A percentile compares a stretch with the other conserved stretches of the same genome.
phyloP scores from a whole-genome alignment of 2,113 vertebrate species.

The Silurus glanis region DNA sequence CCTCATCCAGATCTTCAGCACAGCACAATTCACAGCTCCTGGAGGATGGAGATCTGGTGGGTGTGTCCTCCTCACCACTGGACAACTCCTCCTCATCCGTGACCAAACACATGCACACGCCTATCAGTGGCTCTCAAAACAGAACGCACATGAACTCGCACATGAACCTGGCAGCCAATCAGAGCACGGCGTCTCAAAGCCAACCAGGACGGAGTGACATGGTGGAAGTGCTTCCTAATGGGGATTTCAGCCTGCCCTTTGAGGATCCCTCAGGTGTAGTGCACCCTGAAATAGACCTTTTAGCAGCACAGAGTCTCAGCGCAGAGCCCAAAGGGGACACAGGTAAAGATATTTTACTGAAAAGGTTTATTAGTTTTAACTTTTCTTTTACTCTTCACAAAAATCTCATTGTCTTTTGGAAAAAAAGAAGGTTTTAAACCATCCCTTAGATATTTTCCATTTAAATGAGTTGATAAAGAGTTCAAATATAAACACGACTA shows the following conservation, averaged over 20 bases:
- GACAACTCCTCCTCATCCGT: slow-evolving; percentile 25
- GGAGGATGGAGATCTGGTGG: slow-evolving; percentile 69
- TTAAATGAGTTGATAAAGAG: too few species aligned
- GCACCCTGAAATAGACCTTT: slow-evolving; percentile 79
- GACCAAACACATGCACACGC: slow-evolving; percentile 29
- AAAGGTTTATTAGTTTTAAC: not conserved
- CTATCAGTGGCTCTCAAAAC: slow-evolving; percentile 32
- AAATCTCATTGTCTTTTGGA: not conserved
- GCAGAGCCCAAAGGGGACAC: slow-evolving; percentile 71
- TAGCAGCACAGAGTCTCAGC: slow-evolving; percentile 65
- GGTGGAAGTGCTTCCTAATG: slow-evolving; percentile 64
- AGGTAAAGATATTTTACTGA: slow-evolving; percentile 70
- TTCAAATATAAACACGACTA: too few species aligned
- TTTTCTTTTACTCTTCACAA: not conserved
- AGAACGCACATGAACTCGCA: slow-evolving; percentile 52
- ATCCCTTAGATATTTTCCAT: not conserved
- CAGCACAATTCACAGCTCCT: slow-evolving; percentile 61
- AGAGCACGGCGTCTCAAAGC: slow-evolving; percentile 74
- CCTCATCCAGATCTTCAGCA: slow-evolving; percentile 53
- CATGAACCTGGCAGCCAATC: slow-evolving; percentile 67
- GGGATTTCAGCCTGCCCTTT: slow-evolving; percentile 67
- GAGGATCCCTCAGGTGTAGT: slow-evolving; percentile 68
- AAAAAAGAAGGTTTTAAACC: not conserved
- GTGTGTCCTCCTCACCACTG: slow-evolving; percentile 64
- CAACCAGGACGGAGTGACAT: slow-evolving; percentile 78